These are phyloP conservation scores for Campoletis raptor DNA, from an alignment of 2,888 invertebrate genomes.

Conservation along the genomic window DNA sequence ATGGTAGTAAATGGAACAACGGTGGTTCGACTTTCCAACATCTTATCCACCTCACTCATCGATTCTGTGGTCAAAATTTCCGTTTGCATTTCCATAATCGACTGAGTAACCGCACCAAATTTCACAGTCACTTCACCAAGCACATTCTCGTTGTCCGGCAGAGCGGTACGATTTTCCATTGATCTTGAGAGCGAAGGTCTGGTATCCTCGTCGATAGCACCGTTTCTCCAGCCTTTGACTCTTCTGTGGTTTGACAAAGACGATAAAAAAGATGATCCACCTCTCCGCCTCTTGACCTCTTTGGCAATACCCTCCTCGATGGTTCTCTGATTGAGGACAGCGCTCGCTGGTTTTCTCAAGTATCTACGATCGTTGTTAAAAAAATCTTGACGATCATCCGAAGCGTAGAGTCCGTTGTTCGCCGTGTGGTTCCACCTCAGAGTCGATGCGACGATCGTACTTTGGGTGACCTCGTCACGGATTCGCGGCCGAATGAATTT, in stretches of 20 bases:
- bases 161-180: conserved; percentile 62
- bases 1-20: conserved; percentile 19
- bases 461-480: conserved; percentile 43
- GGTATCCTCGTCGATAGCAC: conserved; percentile 48
- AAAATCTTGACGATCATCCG: conserved; percentile 58
- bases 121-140: conserved; percentile 26
- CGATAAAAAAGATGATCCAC: conserved; percentile 30
- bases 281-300: conserved; percentile 61
- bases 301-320: conserved; percentile 57
- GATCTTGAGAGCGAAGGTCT: conserved; percentile 45
- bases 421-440: conserved; percentile 76
- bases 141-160: conserved; percentile 48
- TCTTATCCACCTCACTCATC: conserved; percentile 7
- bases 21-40: conserved; percentile 38
- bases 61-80: conserved; percentile 12
- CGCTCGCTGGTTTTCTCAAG: conserved; percentile 77
- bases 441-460: conserved; percentile 53
- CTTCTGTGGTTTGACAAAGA: conserved; percentile 42
- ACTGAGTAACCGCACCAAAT: conserved; percentile 27
- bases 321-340: conserved; percentile 77
- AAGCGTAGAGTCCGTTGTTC: conserved; percentile 26
- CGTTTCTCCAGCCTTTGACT: conserved; percentile 43
- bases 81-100: conserved; percentile 13
- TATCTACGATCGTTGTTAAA: conserved; percentile 71
- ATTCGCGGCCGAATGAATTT: background rate